Evolutionary conservation across 2,888 invertebrate genomes (phyloP), one percentile per base, ranked within the genome.

Genomic region (Halictus quadricinctus): DNA sequence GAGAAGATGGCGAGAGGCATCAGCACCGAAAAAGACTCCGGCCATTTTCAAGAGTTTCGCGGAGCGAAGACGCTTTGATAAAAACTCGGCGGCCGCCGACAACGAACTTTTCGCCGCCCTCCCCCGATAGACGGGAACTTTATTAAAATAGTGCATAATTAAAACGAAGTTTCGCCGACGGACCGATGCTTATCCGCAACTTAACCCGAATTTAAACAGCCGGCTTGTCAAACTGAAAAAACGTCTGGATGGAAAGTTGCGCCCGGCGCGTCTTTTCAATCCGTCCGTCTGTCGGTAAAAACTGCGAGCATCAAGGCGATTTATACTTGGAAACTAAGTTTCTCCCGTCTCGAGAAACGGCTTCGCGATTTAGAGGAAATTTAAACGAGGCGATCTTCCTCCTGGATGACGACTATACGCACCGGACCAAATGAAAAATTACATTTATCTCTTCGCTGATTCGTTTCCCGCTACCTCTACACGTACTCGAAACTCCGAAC

Each of bases 171-270:
- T 85, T 76, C 43, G 70, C 58, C 74, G 72, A 18, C 64, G 66
- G 64, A 15, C 29, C 73, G 80, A 80, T 77, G 86, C 85, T 85
- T 85, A 85, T 85, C 80, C 80, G 50, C 70, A 73, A 70, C 73
- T 85, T 85, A 85, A 85, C 58, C 69, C 74, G 80, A 85, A 85
- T 85, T 85, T 85, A 85, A 85, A 80, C 80, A 85, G 86, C 60
- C 48, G 50, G 69, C 76, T 85, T 85, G 85, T 85, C 73, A 74
- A 72, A 76, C 50, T 76, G 12, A 74, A 80, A 80, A 85, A 64
- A 43, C 75, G 78, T 64, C 79, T 54, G 85, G 79, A 36, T 29
- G 85, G 85, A 64, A 84, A 74, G 15, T 78, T 60, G 64, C 69
- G 50, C 64, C 36, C 73, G n/a, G 50, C 21, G 50, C 21, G 43